Evolutionary conservation across 2,113 vertebrate species (phyloP).

Genomic region (Oryzias javanicus): DNA sequence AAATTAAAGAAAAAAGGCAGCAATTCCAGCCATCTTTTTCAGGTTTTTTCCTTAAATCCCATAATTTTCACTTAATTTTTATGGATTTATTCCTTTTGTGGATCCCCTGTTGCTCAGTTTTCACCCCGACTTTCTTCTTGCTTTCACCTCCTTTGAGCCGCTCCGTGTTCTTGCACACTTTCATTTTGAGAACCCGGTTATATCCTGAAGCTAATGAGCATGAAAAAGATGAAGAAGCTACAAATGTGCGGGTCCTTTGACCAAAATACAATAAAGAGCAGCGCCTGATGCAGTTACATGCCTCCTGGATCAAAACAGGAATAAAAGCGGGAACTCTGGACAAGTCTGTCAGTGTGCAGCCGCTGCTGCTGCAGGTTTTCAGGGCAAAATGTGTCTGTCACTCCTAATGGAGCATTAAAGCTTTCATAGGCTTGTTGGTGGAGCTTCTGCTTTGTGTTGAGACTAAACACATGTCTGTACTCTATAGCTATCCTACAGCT

Average conservation of each 20-base stretch:
- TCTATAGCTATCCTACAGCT: not conserved
- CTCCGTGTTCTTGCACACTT: conserved; percentile 10
- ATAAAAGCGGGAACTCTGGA: not conserved
- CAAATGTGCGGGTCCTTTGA: conserved; percentile 6
- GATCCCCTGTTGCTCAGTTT: too few relatives aligned
- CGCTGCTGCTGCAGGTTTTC: not conserved
- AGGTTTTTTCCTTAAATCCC: too few relatives aligned
- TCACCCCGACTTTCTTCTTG: not conserved
- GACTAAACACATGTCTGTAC: conserved; percentile 24
- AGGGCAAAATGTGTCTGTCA: conserved; percentile 11
- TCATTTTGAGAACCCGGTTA: conserved; percentile 20
- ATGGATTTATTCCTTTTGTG: too few relatives aligned
- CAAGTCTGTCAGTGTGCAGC: conserved; percentile 12
- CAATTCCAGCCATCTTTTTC: too few relatives aligned
- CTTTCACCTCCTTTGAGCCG: conserved; percentile 12
- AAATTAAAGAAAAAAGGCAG: too few relatives aligned
- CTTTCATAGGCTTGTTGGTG: conserved; percentile 43
- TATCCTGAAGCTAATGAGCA: conserved; percentile 35
- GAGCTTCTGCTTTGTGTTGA: conserved; percentile 28
- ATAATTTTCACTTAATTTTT: too few relatives aligned
- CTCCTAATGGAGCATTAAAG: conserved; percentile 32
- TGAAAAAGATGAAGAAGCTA: conserved; percentile 1
- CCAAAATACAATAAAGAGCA: conserved; percentile 20
- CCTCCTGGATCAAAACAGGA: conserved; percentile 1
- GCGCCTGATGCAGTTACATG: not conserved